Evolutionary conservation across 2,113 vertebrate species (phyloP).

Genomic region (Smithornis capensis): DNA sequence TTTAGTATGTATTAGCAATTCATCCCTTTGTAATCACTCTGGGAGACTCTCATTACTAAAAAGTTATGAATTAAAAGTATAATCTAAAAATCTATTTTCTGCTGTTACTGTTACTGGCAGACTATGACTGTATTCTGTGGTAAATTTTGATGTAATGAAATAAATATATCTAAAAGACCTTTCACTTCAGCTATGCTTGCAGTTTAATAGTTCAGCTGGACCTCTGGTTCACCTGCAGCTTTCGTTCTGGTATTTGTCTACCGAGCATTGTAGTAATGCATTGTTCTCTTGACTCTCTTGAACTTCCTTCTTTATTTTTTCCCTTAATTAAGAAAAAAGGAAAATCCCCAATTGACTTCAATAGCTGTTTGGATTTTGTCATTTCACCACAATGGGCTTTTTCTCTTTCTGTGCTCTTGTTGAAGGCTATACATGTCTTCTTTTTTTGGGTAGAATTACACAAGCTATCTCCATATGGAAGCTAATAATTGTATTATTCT

Average conservation of each 20-base stretch:
- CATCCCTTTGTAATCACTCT: not conserved
- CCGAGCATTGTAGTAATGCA: not conserved
- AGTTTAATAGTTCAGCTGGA: not conserved
- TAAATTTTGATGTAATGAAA: not conserved
- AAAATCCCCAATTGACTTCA: not conserved
- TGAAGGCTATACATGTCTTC: not conserved
- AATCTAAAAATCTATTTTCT: not conserved
- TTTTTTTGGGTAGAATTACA: not conserved
- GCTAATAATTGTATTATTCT: not conserved
- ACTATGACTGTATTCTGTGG: not conserved
- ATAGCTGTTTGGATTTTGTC: not conserved
- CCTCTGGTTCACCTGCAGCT: constrained; percentile 26
- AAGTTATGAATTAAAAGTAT: not conserved
- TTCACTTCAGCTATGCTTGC: not conserved
- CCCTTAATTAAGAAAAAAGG: not conserved
- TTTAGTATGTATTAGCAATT: not conserved
- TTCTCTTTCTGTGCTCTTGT: not conserved
- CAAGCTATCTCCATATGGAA: not conserved
- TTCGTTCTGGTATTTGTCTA: not conserved
- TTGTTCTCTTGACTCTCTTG: constrained; percentile 46
- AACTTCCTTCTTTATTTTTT: constrained; percentile 16
- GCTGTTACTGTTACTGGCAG: not conserved
- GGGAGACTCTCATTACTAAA: not conserved
- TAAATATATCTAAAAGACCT: not conserved
- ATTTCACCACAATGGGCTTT: constrained; percentile 15